Evolutionary conservation across 2,797 vertebrate species (phyloP).

Genomic region (Echiichthys vipera): DNA sequence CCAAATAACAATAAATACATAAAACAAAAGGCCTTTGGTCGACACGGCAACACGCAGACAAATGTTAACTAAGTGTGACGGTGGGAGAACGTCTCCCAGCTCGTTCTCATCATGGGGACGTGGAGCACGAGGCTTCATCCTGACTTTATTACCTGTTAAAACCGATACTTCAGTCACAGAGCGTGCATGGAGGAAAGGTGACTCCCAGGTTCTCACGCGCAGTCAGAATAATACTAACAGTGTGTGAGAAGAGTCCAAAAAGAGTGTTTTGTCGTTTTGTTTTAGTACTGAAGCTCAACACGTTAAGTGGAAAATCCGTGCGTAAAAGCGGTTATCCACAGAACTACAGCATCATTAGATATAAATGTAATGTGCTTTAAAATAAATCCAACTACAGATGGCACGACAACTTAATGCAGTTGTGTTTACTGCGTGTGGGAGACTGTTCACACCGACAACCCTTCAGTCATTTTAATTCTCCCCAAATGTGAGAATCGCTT

Average conservation of each 20-base stretch:
- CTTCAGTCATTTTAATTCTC: background rate
- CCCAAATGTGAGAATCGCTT: conserved; percentile 16
- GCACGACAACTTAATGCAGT: background rate
- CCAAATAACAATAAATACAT: background rate
- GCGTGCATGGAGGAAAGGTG: conserved; percentile 26
- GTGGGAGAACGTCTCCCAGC: conserved; percentile 42
- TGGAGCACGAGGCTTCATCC: conserved; percentile 20
- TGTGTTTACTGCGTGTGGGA: background rate
- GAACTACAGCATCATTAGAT: background rate
- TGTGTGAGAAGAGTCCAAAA: background rate
- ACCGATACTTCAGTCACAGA: conserved; percentile 25
- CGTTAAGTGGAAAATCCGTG: background rate
- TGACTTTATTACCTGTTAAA: conserved; percentile 62
- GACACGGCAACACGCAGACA: conserved; percentile 18
- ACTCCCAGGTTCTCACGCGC: conserved; percentile 33
- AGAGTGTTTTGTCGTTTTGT: background rate
- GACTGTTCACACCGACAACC: background rate
- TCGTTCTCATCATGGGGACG: conserved; percentile 41
- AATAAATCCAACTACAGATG: background rate
- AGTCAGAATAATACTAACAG: no score
- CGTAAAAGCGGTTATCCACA: background rate
- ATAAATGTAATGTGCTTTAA: background rate
- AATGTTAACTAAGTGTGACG: conserved; percentile 43
- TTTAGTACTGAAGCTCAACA: background rate
- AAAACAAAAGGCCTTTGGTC: background rate